Evolutionary conservation across 2,888 invertebrate species (phyloP), one percentile per base, ranked within the genome.

Genomic region (Strigamia maritima): DNA sequence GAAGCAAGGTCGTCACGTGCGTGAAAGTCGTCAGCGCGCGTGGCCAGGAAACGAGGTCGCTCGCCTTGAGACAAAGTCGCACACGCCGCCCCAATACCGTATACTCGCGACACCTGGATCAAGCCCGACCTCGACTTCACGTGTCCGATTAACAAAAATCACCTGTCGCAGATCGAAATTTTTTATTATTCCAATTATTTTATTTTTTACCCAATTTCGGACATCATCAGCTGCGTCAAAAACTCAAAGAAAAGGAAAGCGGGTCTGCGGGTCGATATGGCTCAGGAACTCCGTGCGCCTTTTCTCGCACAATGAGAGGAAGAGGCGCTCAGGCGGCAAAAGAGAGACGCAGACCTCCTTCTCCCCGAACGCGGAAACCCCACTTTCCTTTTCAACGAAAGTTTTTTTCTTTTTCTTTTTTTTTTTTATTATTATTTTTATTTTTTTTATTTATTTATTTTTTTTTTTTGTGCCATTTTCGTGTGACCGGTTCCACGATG

Each of bases 31-130:
- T 54, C 60, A 60, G 60, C 60, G 60, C 60, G 60, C 60, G 60
- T 60, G 60, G 60, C 60, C 60, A 60, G 60, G 60, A 60, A 60
- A 60, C 22, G 60, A 60, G 60, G 60, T 60, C 60, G 60, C 60
- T 60, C 60, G 60, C 60, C 60, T 60, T 60, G 60, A 60, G 60
- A 60, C 60, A 60, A 60, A 60, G 60, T 60, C 60, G 60, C 60
- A 10, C 60, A 24, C 60, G 60, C 60, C 60, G 60, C 60, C 60
- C 49, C 49, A 49, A 49, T 49, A 49, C 49, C 16, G 49, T 31
- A 31, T 49, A 49, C 49, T 49, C 60, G 60, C 60, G 60, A 60
- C 60, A 60, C 60, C 60, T 60, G 60, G 60, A 19, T n/a, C n/a
- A n/a, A n/a, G 49, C 2, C 49, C 49, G 49, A 49, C 49, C 49